Conservation (phyloP, 2,113 vertebrate genomes). For the Percopsis transmontana region DNA sequence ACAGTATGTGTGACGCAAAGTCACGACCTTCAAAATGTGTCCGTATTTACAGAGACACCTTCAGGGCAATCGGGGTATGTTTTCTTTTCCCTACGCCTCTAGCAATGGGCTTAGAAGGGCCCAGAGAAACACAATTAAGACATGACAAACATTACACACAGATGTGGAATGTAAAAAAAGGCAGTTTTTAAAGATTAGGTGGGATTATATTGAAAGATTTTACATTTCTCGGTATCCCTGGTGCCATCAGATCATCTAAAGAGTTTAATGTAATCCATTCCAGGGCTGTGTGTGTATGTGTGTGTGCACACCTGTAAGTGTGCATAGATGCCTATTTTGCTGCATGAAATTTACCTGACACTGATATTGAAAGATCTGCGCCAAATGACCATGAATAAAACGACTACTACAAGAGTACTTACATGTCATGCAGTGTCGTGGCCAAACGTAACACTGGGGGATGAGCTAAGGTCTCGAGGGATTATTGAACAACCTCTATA, state of each 20-base stretch:
- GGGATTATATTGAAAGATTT: conserved; percentile 22
- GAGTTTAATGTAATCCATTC: conserved; percentile 25
- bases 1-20: too few relatives aligned
- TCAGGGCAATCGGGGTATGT: conserved; percentile 23
- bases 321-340: conserved; percentile 15
- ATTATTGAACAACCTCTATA: conserved; percentile 60
- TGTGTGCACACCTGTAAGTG: conserved; percentile 1
- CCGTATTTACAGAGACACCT: conserved; percentile 18
- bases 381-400: conserved; percentile 29
- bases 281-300: conserved; percentile 8
- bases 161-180: neutral
- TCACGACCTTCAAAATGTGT: too few relatives aligned
- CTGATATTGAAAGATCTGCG: conserved; percentile 3
- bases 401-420: conserved; percentile 25
- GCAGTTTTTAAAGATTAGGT: conserved; percentile 12
- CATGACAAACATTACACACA: conserved; percentile 14
- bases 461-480: conserved; percentile 49
- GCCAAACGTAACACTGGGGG: conserved; percentile 48
- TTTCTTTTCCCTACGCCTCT: conserved; percentile 28
- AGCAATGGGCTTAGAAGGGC: conserved; percentile 23
- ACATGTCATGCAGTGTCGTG: conserved; percentile 43
- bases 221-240: conserved; percentile 1
- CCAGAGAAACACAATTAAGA: conserved; percentile 20
- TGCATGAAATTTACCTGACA: conserved; percentile 45
- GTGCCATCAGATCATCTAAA: conserved; percentile 1